A percentile compares a stretch with the other conserved stretches of the same genome.
Conservation (phyloP, 1,140 invertebrate genomes). For the Drosophila watanabei region DNA sequence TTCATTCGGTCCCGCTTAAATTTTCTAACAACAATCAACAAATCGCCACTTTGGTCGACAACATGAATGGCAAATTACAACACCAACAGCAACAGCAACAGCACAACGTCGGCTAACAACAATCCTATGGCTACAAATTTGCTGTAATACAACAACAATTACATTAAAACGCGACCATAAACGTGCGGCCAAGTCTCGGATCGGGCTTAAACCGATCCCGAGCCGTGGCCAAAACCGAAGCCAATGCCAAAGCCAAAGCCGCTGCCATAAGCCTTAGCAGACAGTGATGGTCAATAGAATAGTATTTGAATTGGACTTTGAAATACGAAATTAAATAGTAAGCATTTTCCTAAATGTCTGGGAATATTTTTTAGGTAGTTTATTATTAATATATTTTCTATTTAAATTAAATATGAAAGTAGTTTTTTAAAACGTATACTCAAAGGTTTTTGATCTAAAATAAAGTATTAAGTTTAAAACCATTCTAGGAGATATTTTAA, state of each 20-base stretch:
- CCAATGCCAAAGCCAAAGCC: constrained; percentile 47
- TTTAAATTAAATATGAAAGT: neutral
- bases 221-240: constrained; percentile 42
- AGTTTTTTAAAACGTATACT: too few relatives aligned
- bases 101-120: constrained; percentile 47
- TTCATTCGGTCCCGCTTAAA: constrained; percentile 34
- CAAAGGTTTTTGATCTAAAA: too few relatives aligned
- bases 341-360: neutral
- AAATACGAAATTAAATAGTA: neutral
- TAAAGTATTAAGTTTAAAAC: too few relatives aligned
- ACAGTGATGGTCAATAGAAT: constrained; percentile 6
- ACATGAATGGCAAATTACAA: constrained; percentile 83
- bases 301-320: neutral
- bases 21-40: constrained; percentile 72
- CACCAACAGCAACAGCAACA: constrained; percentile 36
- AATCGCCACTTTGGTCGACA: constrained; percentile 74
- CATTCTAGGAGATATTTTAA: neutral
- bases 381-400: neutral
- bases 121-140: constrained; percentile 75
- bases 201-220: constrained; percentile 32
- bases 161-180: constrained; percentile 84
- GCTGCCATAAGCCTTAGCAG: constrained; percentile 35
- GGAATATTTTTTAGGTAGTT: neutral
- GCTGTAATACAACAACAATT: constrained; percentile 84
- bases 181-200: constrained; percentile 64